phyloP scores from a whole-genome alignment of 2,113 vertebrate species.

The Excalfactoria chinensis region DNA sequence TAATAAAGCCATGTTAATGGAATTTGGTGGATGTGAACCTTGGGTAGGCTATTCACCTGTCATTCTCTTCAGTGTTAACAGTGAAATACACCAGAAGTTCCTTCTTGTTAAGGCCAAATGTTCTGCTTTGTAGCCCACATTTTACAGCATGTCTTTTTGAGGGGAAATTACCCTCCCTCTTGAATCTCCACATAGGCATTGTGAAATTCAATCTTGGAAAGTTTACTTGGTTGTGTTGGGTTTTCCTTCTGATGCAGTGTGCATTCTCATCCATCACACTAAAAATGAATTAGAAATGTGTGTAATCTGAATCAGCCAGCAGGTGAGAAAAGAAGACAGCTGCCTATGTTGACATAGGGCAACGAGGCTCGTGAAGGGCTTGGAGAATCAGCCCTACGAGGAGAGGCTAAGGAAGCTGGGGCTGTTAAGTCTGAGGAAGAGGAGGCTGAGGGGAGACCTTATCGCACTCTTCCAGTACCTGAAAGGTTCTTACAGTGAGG shows the following conservation, averaged over 20 bases:
- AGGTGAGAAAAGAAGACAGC: neutral
- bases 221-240: neutral
- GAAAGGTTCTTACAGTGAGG: too few species aligned
- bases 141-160: neutral
- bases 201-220: neutral
- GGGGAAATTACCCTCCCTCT: neutral
- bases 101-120: neutral
- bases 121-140: neutral
- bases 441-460: too few species aligned
- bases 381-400: too few species aligned
- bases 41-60: neutral
- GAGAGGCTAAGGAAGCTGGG: too few species aligned
- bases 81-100: neutral
- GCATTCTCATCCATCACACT: neutral
- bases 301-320: neutral
- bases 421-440: too few species aligned
- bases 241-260: neutral
- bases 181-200: neutral
- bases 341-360: neutral
- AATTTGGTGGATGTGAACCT: neutral
- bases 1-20: neutral
- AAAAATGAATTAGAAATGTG: neutral
- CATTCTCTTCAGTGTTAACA: neutral
- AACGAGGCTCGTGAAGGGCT: too few species aligned
- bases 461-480: too few species aligned